Conservation (phyloP, 2,113 vertebrate species). For the Neoarius graeffei region DNA sequence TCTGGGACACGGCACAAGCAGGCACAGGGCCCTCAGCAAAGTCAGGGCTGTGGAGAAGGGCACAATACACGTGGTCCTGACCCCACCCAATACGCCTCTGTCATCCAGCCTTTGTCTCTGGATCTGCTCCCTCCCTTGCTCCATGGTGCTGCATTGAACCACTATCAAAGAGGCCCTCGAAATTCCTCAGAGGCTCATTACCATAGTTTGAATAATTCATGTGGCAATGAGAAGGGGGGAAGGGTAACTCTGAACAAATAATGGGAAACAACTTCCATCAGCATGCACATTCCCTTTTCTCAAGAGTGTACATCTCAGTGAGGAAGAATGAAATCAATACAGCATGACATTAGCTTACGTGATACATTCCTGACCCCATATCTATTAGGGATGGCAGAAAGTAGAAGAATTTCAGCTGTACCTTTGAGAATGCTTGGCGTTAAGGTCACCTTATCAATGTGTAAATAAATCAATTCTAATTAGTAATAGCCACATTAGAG, state of each 20-base stretch:
- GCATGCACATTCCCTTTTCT: constrained; percentile 39
- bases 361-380: constrained; percentile 36
- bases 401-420: constrained; percentile 33
- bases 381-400: constrained; percentile 29
- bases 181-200: constrained; percentile 56
- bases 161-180: constrained; percentile 56
- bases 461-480: constrained; percentile 38
- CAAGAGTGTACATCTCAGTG: constrained; percentile 41
- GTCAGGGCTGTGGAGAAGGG: constrained; percentile 29
- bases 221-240: constrained; percentile 25
- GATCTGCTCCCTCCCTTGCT: constrained; percentile 39
- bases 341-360: constrained; percentile 49
- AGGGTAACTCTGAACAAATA: constrained; percentile 43
- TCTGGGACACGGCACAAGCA: constrained; percentile 32
- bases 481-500: constrained; percentile 13
- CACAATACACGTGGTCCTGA: constrained; percentile 54
- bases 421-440: neutral
- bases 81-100: constrained; percentile 57
- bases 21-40: constrained; percentile 56
- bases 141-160: constrained; percentile 40
- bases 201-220: constrained; percentile 60
- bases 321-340: constrained; percentile 49
- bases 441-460: constrained; percentile 37
- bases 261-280: constrained; percentile 54
- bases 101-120: constrained; percentile 51